Conservation (phyloP, 2,797 vertebrate species). For the Microcaecilia unicolor region DNA sequence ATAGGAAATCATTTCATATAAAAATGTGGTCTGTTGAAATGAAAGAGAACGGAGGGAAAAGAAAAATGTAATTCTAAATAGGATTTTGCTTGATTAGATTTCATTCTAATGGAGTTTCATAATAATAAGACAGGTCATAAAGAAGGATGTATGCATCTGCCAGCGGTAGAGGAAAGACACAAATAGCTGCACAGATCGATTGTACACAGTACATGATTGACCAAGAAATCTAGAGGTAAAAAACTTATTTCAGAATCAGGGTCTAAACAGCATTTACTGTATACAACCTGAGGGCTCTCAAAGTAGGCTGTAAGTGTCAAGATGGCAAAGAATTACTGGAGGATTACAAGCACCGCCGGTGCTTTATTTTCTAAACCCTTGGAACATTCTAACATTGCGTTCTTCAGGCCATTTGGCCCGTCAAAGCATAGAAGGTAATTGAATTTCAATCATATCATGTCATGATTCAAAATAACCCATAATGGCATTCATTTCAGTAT, state of each 20-base stretch:
- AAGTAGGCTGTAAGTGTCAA: not conserved
- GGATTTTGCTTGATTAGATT: not conserved
- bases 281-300: not conserved
- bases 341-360: not conserved
- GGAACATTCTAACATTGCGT: not conserved
- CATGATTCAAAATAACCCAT: slow-evolving; percentile 17
- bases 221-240: not conserved
- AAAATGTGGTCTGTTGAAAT: too few relatives aligned
- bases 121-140: not conserved
- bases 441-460: slow-evolving; percentile 24
- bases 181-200: not conserved
- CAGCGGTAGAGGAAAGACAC: not conserved
- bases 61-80: not conserved
- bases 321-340: too few relatives aligned
- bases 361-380: slow-evolving; percentile 25
- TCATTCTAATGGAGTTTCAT: not conserved
- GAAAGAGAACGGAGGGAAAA: not conserved
- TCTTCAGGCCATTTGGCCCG: slow-evolving; percentile 15
- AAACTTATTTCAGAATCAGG: not conserved
- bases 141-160: not conserved
- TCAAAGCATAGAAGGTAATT: slow-evolving; percentile 12
- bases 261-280: not conserved
- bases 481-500: slow-evolving; percentile 28
- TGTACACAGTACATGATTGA: not conserved
- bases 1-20: too few relatives aligned